These are phyloP conservation scores for Melikaiella ostensackeni DNA, from an alignment of 2,888 invertebrate genomes.

Conservation along the genomic window DNA sequence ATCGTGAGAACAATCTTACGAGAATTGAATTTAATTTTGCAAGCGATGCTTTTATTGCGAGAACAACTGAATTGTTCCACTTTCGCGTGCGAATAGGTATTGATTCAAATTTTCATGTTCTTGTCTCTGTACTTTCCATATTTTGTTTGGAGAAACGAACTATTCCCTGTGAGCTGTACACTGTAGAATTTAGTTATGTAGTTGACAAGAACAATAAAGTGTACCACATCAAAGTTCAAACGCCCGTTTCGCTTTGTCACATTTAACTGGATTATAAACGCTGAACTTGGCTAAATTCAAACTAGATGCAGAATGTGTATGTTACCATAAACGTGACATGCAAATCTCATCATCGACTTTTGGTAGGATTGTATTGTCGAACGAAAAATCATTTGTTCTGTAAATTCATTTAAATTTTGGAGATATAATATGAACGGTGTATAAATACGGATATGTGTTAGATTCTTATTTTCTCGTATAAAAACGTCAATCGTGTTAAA, in stretches of 20 bases:
- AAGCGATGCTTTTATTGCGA: not conserved
- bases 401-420: not conserved
- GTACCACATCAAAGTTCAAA: constrained; percentile 35
- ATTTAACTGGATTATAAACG: constrained; percentile 33
- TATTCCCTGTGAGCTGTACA: constrained; percentile 10
- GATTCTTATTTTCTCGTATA: not conserved
- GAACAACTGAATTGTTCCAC: constrained; percentile 12
- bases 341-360: constrained; percentile 8
- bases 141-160: not conserved
- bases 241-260: constrained; percentile 23
- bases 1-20: not conserved
- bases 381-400: not conserved
- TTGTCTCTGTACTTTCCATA: constrained; percentile 6
- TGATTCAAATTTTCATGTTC: constrained; percentile 32
- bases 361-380: not conserved
- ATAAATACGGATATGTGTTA: not conserved
- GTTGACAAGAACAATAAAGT: constrained; percentile 36
- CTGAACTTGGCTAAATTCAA: constrained; percentile 21
- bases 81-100: not conserved
- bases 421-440: not conserved
- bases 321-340: constrained; percentile 16
- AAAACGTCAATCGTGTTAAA: not conserved
- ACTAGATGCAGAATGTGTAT: constrained; percentile 11
- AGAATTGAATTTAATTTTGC: not conserved
- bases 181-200: constrained; percentile 18